Evolutionary conservation across 1,140 invertebrate genomes (phyloP).

Genomic region (Leptinotarsa texana): DNA sequence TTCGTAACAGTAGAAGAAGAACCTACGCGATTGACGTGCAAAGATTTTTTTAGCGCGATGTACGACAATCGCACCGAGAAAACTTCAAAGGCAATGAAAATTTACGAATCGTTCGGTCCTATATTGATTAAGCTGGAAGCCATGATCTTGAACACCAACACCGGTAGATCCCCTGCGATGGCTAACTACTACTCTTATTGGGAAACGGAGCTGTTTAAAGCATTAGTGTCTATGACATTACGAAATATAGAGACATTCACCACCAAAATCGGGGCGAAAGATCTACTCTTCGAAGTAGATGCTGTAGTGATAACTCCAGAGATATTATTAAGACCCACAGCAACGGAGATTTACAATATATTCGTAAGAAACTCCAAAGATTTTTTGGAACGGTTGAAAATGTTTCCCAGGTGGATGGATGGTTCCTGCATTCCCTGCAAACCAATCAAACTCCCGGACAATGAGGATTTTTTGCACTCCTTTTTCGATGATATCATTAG

Average conservation of each 20-base stretch:
- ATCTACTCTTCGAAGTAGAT: constrained; percentile 77
- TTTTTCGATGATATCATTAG: constrained; percentile 79
- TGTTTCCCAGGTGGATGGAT: constrained; percentile 82
- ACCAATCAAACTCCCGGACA: constrained; percentile 60
- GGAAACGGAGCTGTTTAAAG: constrained; percentile 70
- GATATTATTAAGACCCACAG: constrained; percentile 72
- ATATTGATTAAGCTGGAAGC: constrained; percentile 83
- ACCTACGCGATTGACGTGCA: constrained; percentile 42
- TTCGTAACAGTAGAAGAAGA: constrained; percentile 39
- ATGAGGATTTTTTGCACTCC: constrained; percentile 66
- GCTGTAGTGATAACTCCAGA: constrained; percentile 73
- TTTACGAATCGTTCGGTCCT: constrained; percentile 75
- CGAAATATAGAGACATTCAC: constrained; percentile 75
- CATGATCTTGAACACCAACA: constrained; percentile 68
- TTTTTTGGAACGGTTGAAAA: constrained; percentile 69
- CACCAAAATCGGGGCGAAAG: constrained; percentile 61
- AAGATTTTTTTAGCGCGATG: constrained; percentile 68
- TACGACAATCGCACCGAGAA: constrained; percentile 69
- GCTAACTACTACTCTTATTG: constrained; percentile 69
- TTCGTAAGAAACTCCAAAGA: constrained; percentile 68
- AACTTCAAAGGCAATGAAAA: constrained; percentile 66
- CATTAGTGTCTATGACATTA: constrained; percentile 65
- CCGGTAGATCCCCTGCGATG: constrained; percentile 69
- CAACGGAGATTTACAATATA: constrained; percentile 76
- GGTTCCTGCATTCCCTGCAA: constrained; percentile 76